These are phyloP conservation scores for Plecotus auritus DNA, from an alignment of 2,113 vertebrate genomes.

Conservation along the genomic window DNA sequence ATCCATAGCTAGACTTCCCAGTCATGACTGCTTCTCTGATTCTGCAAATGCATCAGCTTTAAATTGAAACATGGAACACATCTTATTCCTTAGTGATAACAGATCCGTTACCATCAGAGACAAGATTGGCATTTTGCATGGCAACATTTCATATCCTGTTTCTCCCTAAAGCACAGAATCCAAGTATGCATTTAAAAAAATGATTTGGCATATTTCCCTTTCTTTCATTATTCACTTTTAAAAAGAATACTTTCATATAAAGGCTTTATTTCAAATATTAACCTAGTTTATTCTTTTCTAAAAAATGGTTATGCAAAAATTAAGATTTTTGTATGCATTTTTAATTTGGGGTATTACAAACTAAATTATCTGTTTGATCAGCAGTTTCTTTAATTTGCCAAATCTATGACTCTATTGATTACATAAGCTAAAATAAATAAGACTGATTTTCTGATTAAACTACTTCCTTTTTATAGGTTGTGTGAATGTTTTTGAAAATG, in stretches of 20 bases:
- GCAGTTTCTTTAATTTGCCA: neutral
- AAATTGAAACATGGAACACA: neutral
- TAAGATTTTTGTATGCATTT: neutral
- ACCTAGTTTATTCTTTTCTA: neutral
- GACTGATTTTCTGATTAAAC: neutral
- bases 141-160: neutral
- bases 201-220: neutral
- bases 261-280: neutral
- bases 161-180: neutral
- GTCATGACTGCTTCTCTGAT: neutral
- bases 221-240: neutral
- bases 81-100: constrained; percentile 39
- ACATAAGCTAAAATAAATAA: neutral
- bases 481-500: neutral
- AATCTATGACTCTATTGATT: neutral
- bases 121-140: neutral
- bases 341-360: neutral
- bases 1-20: neutral
- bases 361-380: neutral
- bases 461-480: neutral
- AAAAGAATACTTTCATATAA: neutral
- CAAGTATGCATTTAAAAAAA: neutral
- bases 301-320: neutral
- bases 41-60: constrained; percentile 49
- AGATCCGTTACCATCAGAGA: constrained; percentile 2